phyloP scores from a whole-genome alignment of 2,797 vertebrate species.

The Spinibarbus caldwelli region DNA sequence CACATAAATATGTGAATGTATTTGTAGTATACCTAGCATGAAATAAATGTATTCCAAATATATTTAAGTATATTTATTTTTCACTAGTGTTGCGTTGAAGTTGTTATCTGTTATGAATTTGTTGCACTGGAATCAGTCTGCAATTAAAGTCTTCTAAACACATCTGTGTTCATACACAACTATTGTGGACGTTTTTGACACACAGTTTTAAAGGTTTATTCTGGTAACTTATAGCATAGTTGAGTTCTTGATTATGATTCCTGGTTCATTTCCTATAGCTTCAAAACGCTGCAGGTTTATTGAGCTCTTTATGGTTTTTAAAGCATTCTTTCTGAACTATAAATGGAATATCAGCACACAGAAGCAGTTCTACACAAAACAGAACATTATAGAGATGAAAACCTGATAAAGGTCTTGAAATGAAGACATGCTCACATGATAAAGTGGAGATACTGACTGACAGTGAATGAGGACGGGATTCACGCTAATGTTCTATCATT shows the following conservation, averaged over 20 bases:
- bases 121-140: slow-evolving; percentile 15
- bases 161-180: neutral
- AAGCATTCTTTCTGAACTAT: neutral
- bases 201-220: neutral
- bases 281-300: neutral
- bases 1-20: neutral
- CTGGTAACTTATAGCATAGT: neutral
- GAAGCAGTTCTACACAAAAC: neutral
- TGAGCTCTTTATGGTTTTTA: neutral
- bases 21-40: neutral
- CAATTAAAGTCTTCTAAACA: slow-evolving; percentile 54
- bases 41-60: neutral
- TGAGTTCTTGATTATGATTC: neutral
- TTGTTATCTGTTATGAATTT: slow-evolving; percentile 42
- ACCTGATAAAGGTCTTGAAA: no score
- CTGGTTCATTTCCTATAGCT: no score
- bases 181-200: neutral
- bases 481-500: no score
- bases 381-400: neutral
- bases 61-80: neutral
- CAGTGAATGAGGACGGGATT: neutral
- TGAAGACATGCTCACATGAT: neutral
- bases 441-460: neutral
- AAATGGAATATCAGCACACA: neutral
- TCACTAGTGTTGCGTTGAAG: neutral